Evolutionary conservation across 2,888 invertebrate species (phyloP), one percentile per base, ranked within the genome.

Genomic region (Machimus atricapillus): DNA sequence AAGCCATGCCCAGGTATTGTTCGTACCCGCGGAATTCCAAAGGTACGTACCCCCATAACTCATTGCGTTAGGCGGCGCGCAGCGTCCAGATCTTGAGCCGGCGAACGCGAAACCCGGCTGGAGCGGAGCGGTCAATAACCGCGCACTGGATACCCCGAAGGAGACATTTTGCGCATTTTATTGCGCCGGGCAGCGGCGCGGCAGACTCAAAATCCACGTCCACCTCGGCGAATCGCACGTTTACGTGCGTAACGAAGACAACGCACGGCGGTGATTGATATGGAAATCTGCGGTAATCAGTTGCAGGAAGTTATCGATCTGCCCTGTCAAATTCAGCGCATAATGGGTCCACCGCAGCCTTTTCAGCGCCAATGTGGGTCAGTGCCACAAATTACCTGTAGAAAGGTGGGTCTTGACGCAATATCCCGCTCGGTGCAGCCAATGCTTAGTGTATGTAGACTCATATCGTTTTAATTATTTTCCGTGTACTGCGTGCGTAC

Each of bases 291-390:
- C 31, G 73, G n/a, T 83, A 27, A 83, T 83, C 73, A 73, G 66
- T 40, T 40, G 16, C 83, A 83, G 83, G 83, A 83, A 83, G 83
- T 73, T 66, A 83, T 83, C 83, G 66, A 83, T 83, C 37, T 83
- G 66, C 8, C 37, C 73, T 12, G 66, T 66, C 83, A 73, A 66
- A 83, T 78, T 16, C 16, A 6, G 40, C 19, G 37, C 40, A 66
- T 37, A 19, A 79, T 52, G 79, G 79, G 40, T 16, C 52, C 16
- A 34, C 1, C 27, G 19, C 19, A 79, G 27, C 56, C 27, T 81
- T 16, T 12, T 81, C 40, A n/a, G 19, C 58, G 34, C 31, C 7
- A 83, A 56, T 56, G 23, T 83, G 27, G 83, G 83, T 83, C 83
- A 83, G 12, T 83, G 83, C 66, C 83, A 40, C 66, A 83, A 83